Evolutionary conservation across 2,888 invertebrate genomes (phyloP).

Genomic region (Hartigia nigra): DNA sequence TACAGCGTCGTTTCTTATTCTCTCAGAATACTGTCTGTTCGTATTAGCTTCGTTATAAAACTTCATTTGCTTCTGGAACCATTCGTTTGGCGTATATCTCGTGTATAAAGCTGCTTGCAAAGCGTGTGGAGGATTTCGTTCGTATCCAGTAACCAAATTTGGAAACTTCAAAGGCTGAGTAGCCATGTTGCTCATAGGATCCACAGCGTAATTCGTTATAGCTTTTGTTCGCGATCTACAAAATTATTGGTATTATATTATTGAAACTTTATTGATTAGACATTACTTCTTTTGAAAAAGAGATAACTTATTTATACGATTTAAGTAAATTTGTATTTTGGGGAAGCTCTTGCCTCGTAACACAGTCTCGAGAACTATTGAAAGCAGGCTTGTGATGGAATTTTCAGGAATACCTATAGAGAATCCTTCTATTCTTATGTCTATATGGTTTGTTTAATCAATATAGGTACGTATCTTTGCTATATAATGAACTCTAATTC

Average conservation of each 20-base stretch:
- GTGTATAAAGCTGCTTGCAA: constrained; percentile 89
- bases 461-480: constrained; percentile 15
- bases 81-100: constrained; percentile 91
- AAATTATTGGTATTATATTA: background rate
- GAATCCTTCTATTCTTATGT: background rate
- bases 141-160: constrained; percentile 84
- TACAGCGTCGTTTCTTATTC: constrained; percentile 82
- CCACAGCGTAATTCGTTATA: constrained; percentile 79
- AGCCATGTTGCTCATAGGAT: constrained; percentile 79
- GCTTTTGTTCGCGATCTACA: constrained; percentile 74
- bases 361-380: constrained; percentile 11
- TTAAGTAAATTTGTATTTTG: background rate
- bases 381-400: background rate
- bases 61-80: constrained; percentile 84
- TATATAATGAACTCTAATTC: background rate
- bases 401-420: background rate
- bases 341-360: background rate
- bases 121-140: constrained; percentile 84
- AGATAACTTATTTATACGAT: constrained; percentile 10
- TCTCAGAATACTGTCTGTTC: constrained; percentile 85
- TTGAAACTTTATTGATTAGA: background rate
- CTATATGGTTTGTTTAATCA: constrained; percentile 26
- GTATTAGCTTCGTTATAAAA: constrained; percentile 89
- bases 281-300: constrained; percentile 14
- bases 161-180: constrained; percentile 84